Evolutionary conservation across 2,113 vertebrate species (phyloP).

Genomic region (Chaenogobius annularis): DNA sequence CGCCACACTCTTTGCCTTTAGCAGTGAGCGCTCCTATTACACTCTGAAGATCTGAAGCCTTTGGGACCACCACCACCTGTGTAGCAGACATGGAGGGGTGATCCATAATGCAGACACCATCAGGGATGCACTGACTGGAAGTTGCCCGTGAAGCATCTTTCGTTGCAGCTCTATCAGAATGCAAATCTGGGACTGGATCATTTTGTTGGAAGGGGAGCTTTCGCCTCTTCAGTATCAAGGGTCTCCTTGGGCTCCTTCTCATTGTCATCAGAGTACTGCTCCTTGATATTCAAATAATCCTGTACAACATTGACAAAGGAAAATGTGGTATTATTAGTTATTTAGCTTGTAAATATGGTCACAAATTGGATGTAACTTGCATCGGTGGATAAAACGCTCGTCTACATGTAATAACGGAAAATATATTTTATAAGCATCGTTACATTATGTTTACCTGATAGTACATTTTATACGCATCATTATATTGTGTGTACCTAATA

Average conservation of each 20-base stretch:
- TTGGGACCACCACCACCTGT: constrained; percentile 87
- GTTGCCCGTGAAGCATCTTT: constrained; percentile 28
- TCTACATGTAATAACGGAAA: background rate
- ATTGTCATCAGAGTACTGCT: constrained; percentile 76
- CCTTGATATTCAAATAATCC: constrained; percentile 34
- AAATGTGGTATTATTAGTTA: no score
- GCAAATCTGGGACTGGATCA: constrained; percentile 53
- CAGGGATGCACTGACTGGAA: constrained; percentile 70
- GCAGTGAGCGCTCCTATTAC: constrained; percentile 87
- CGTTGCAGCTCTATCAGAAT: constrained; percentile 21
- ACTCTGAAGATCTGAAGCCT: constrained; percentile 82
- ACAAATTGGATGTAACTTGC: background rate
- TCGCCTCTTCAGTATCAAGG: constrained; percentile 92
- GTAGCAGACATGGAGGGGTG: constrained; percentile 87
- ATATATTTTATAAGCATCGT: background rate
- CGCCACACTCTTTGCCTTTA: constrained; percentile 88
- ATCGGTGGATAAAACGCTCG: background rate
- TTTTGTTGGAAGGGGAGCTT: constrained; percentile 81
- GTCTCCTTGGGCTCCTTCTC: constrained; percentile 90
- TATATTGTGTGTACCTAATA: background rate
- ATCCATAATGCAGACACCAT: constrained; percentile 84
- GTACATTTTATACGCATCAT: no score
- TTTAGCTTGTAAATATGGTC: background rate
- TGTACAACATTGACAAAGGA: constrained; percentile 20
- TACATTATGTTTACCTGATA: background rate